Base-by-base conservation (phyloP, 2,888 invertebrate genomes). In the Tupiocoris notatus region DNA sequence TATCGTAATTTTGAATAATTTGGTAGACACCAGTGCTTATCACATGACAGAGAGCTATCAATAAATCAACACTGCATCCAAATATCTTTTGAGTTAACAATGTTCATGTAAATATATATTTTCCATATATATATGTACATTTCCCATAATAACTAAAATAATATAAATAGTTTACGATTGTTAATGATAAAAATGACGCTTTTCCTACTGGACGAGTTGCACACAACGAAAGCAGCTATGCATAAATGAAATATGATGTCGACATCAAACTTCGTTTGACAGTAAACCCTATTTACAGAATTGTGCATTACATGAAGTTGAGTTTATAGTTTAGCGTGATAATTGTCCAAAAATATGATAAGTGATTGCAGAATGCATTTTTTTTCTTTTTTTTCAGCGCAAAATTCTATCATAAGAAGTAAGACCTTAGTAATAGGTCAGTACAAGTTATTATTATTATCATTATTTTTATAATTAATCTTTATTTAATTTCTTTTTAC, bases 121-220 rank as follows among this genome's bases (percentile, higher is more conserved):
- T 76, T 68, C 22, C 75, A 70, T 75, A 63, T 76, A 76, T 54
- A 68, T 75, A 68, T 76, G 70, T 62, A 75, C 74, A 67, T 58
- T 68, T 62, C 66, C 70, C 65, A 24, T 77, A n/a, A 68, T 75
- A 68, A 75, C 67, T 75, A 78, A 75, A 78, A 75, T 77, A 54
- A 75, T 76, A 67, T 78, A 71, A 75, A 78, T 77, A 77, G 70
- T 78, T 75, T 67, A 63, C 62, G 71, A 77, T n/a, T 77, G 75
- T 75, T 39, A 67, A 71, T 70, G 17, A 70, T 70, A 25, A 58
- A 23, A 70, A 23, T 59, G 24, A 70, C 58, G 70, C 77, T 77
- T 74, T 79, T 58, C 79, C 87, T 77, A 77, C 77, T 78, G 77
- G 77, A 78, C 77, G 78, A 77, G 78, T 77, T 75, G 78, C 77